Evolutionary conservation across 2,113 vertebrate species (phyloP).

Genomic region (Cochlearius cochlearius): DNA sequence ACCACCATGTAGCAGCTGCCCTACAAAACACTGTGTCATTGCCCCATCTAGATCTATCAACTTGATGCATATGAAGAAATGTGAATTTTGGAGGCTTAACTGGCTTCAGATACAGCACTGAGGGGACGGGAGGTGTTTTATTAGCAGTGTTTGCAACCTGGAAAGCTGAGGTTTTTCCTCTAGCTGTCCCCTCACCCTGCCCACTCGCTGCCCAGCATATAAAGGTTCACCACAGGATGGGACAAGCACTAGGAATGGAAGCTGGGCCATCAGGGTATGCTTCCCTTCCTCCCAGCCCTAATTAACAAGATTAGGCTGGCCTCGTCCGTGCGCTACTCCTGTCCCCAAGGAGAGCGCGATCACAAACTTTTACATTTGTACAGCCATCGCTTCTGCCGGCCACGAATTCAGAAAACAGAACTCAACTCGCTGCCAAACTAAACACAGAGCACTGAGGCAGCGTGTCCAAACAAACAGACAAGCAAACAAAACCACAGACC

Average conservation of each 20-base stretch:
- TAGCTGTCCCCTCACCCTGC: background rate
- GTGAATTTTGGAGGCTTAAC: background rate
- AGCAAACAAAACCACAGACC: background rate
- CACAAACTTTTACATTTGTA: background rate
- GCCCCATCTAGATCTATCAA: background rate
- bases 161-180: background rate
- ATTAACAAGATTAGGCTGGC: background rate
- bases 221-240: background rate
- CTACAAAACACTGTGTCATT: background rate
- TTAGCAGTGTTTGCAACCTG: background rate
- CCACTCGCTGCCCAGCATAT: background rate
- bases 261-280: no score
- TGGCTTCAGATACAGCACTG: background rate
- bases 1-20: background rate
- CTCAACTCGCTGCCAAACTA: background rate
- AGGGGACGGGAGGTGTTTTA: background rate
- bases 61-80: background rate
- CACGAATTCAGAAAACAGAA: background rate
- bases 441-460: background rate
- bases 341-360: background rate
- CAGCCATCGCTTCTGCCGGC: background rate
- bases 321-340: rapidly evolving
- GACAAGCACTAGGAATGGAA: background rate
- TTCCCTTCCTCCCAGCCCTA: background rate
- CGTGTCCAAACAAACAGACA: background rate